Evolutionary conservation across 2,888 invertebrate genomes (phyloP).

Genomic region (Metacarcinus magister): DNA sequence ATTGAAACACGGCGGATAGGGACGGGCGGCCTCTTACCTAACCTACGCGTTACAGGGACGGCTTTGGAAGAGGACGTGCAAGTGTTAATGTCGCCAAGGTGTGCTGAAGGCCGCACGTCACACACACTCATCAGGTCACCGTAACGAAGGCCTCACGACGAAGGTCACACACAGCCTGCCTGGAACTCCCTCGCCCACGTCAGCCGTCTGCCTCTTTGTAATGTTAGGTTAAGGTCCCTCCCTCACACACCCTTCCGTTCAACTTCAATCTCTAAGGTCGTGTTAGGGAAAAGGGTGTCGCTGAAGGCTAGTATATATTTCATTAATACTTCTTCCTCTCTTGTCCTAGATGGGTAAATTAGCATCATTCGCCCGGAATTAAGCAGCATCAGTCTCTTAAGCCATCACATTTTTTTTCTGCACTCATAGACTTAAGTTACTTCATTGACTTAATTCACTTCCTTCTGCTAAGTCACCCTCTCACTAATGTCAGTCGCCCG

Average conservation of each 20-base stretch:
- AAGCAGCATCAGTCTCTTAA: too few species aligned
- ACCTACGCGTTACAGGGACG: neutral
- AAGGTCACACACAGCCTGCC: neutral
- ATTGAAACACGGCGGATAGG: neutral
- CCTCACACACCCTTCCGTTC: too few species aligned
- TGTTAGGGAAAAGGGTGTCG: too few species aligned
- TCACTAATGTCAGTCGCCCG: neutral
- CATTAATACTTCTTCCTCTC: too few species aligned
- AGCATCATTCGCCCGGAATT: too few species aligned
- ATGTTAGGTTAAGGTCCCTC: neutral
- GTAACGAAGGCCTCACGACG: constrained; percentile 4
- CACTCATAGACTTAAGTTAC: too few species aligned
- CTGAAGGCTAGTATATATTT: too few species aligned
- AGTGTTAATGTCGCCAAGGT: constrained; percentile 55
- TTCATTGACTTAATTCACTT: too few species aligned
- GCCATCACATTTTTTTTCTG: too few species aligned
- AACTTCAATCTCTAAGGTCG: too few species aligned
- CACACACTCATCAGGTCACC: constrained; percentile 61
- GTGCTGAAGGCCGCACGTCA: constrained; percentile 49
- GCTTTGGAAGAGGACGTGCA: constrained; percentile 61
- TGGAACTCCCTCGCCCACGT: neutral
- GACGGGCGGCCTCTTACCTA: neutral
- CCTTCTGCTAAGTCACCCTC: too few species aligned
- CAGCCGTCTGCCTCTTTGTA: neutral
- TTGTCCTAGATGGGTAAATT: too few species aligned